Evolutionary conservation across 1,140 invertebrate species (phyloP), one percentile per base, ranked within the genome.

Genomic region (Drosophila mauritiana): DNA sequence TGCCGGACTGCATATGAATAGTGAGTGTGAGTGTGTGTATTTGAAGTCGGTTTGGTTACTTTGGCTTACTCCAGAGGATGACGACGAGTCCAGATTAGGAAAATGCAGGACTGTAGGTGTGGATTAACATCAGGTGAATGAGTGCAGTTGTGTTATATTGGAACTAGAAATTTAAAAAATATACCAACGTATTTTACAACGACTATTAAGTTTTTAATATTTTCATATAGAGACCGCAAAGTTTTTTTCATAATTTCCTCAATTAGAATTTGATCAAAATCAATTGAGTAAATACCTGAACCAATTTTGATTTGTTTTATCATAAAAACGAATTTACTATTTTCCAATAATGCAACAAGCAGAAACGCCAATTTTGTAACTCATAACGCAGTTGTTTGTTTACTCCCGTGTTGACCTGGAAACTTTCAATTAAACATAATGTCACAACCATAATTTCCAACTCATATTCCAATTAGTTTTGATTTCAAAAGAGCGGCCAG

Each of bases 1-100:
- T 75, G 73, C 53, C 78, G 79, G 69, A 68, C 83, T 88, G 83
- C 72, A 83, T 89, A 83, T 86, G 83, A 86, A 88, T 86, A 84
- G 80, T 84, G 74, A 73, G 70, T 65, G 70, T 65, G 43, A 78
- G 74, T 63, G 62, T 70, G 72, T 65, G 52, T 31, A 36, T 51
- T 64, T 68, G 67, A 15, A 10, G 36, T 40, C n/a, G 58, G 22
- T 55, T 75, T 56, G 75, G 79, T 68, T 79, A 80, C 56, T 86
- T 20, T 27, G 31, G 39, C 64, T 52, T 37, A 45, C 37, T 43
- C 36, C 46, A 36, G 27, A 65, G 53, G 48, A 45, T 48, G 54
- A 36, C 42, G 36, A 36, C 42, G 61, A 36, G 62, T 57, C 64
- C 61, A 43, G 49, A 67, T 22, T 54, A 20, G 15, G n/a, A 8